Evolutionary conservation across 2,113 vertebrate species (phyloP).

Genomic region (Rhodinocichla rosea): DNA sequence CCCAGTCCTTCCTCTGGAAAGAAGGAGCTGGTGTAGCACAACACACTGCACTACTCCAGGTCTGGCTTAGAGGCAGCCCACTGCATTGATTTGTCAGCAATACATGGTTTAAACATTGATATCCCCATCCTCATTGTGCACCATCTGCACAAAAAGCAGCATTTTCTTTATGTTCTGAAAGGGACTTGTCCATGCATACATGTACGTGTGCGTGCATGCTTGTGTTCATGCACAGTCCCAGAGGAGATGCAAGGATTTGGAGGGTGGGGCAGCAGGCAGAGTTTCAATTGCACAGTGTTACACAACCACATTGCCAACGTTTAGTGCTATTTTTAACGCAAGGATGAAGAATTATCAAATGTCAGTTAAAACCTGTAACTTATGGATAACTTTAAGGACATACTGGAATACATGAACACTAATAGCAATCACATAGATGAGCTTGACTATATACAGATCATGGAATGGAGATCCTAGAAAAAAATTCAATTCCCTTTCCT

Average conservation of each 20-base stretch:
- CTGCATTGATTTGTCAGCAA: background rate
- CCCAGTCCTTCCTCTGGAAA: background rate
- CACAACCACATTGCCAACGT: background rate
- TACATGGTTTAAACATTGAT: background rate
- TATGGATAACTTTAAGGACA: background rate
- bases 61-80: background rate
- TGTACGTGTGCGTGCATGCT: background rate
- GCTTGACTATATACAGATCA: background rate
- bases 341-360: background rate
- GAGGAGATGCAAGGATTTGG: background rate
- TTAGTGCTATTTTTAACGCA: background rate
- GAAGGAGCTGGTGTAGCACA: accelerated
- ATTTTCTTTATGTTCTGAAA: background rate
- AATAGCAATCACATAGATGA: background rate
- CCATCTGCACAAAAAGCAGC: background rate
- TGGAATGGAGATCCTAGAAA: background rate
- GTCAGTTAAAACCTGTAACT: background rate
- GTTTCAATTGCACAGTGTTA: background rate
- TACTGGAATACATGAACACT: background rate
- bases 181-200: accelerated
- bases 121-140: background rate
- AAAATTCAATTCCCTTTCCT: background rate
- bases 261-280: background rate
- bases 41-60: background rate
- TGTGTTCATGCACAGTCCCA: accelerated